Evolutionary conservation across 1,140 invertebrate genomes (phyloP).

Genomic region (Drosophila nebulosa): DNA sequence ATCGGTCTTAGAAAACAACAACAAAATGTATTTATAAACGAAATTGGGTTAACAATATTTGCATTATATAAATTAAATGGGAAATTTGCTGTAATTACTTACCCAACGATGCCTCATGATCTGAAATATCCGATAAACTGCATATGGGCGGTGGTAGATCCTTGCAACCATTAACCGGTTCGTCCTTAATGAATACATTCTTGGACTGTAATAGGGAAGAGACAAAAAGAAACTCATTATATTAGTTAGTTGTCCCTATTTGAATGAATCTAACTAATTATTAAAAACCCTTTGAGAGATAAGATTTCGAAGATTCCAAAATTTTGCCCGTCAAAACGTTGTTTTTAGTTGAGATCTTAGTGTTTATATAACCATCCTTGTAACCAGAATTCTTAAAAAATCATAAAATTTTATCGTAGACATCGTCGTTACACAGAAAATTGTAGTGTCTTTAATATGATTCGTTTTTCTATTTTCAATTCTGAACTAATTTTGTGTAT

Average conservation of each 20-base stretch:
- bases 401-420: no score
- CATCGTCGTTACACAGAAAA: no score
- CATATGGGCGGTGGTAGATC: constrained; percentile 61
- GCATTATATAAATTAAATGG: constrained; percentile 10
- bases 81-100: constrained; percentile 31
- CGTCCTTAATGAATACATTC: constrained; percentile 75
- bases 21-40: constrained; percentile 2
- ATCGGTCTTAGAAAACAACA: constrained; percentile 40
- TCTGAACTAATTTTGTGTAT: not conserved
- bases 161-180: constrained; percentile 68
- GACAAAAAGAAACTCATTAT: not conserved
- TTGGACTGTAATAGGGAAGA: constrained; percentile 46
- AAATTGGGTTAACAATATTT: constrained; percentile 34
- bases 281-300: no score
- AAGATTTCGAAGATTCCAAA: no score
- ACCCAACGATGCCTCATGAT: constrained; percentile 77
- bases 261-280: no score
- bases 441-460: no score
- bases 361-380: no score
- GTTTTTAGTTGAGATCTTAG: no score
- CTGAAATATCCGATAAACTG: constrained; percentile 78
- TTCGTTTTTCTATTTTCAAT: no score
- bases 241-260: no score
- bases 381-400: no score
- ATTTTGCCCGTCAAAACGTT: no score